Evolutionary conservation across 2,888 invertebrate species (phyloP).

Genomic region (Lamellibrachia columna): DNA sequence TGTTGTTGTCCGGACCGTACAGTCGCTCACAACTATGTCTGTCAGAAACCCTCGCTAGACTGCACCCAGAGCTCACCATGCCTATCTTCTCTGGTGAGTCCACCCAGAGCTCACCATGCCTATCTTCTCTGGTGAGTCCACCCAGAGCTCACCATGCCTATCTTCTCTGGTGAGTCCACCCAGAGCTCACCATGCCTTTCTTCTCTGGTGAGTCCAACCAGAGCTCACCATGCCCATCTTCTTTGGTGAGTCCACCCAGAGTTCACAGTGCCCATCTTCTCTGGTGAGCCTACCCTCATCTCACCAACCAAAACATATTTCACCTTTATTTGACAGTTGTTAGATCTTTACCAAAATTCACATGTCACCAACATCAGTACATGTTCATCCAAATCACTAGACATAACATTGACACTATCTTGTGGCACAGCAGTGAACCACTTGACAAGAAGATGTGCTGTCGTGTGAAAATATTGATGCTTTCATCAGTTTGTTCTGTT

Average conservation of each 20-base stretch:
- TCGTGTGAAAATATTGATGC: background rate
- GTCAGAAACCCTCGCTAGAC: conserved; percentile 86
- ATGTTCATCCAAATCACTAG: background rate
- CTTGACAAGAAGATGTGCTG: background rate
- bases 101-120: background rate
- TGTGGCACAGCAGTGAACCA: conserved; percentile 24
- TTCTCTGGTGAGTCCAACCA: background rate
- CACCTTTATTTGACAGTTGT: background rate
- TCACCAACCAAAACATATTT: background rate
- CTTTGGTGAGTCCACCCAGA: background rate
- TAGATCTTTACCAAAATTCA: background rate
- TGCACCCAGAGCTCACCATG: conserved; percentile 98
- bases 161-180: background rate
- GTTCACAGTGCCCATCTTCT: background rate
- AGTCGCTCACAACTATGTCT: conserved; percentile 73
- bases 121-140: background rate
- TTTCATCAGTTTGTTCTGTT: conserved; percentile 65
- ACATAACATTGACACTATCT: background rate
- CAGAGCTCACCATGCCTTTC: background rate
- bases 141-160: background rate
- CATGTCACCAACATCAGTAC: background rate
- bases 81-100: conserved; percentile 94
- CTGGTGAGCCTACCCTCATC: background rate
- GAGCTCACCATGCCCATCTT: background rate
- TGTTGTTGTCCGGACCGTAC: conserved; percentile 78